Conservation (phyloP, 2,888 invertebrate species). For the Amphimallon solstitiale region DNA sequence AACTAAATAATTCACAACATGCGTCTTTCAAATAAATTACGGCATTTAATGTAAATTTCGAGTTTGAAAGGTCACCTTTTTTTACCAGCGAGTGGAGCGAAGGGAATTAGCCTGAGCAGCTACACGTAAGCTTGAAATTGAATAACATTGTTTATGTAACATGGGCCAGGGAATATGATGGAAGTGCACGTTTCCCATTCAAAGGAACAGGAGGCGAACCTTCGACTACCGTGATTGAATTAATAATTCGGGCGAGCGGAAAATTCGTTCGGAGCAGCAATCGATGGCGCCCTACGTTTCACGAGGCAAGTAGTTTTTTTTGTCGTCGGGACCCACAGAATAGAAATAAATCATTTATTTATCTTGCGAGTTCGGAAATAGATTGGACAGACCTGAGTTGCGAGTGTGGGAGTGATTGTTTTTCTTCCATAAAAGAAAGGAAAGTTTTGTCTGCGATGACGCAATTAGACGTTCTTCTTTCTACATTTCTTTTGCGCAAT, state of each 20-base stretch:
- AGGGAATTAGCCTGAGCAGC: neutral
- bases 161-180: neutral
- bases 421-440: too few relatives aligned
- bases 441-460: too few relatives aligned
- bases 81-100: neutral
- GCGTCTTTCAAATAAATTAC: too few relatives aligned
- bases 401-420: too few relatives aligned
- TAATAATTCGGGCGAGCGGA: slow-evolving; percentile 17
- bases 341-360: too few relatives aligned
- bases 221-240: slow-evolving; percentile 15
- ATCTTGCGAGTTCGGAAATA: too few relatives aligned
- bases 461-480: too few relatives aligned
- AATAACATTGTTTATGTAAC: slow-evolving; percentile 12
- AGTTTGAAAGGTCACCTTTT: neutral
- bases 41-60: neutral
- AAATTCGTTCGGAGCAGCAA: slow-evolving; percentile 15
- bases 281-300: neutral
- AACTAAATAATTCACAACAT: too few relatives aligned
- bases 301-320: neutral
- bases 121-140: neutral
- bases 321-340: too few relatives aligned
- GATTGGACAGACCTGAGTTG: too few relatives aligned
- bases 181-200: neutral
- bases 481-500: too few relatives aligned
- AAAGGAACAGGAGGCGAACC: neutral